Conservation (phyloP, 2,888 invertebrate genomes). For the Synergus laeviventris region DNA sequence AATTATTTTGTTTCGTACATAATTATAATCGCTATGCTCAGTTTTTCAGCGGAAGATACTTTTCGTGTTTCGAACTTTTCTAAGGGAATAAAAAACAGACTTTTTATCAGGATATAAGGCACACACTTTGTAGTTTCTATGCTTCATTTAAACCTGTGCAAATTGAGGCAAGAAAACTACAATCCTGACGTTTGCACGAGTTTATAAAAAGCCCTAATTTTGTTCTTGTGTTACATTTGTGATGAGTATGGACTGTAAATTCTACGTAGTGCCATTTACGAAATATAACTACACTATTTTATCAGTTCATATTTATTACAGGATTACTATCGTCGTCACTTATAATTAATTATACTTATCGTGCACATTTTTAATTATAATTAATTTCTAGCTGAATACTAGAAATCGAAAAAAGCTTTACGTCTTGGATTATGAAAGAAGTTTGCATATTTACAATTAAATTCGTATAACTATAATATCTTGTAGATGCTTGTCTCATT, state of each 20-base stretch:
- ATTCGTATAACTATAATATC: slow-evolving; percentile 25
- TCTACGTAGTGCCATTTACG: slow-evolving; percentile 46
- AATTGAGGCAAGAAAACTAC: slow-evolving; percentile 22
- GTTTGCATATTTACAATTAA: slow-evolving; percentile 33
- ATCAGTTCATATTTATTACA: slow-evolving; percentile 28
- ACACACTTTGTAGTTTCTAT: slow-evolving; percentile 2
- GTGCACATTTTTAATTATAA: slow-evolving; percentile 33
- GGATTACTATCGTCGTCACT: slow-evolving; percentile 28
- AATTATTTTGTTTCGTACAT: slow-evolving; percentile 43
- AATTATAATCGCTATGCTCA: slow-evolving; percentile 43
- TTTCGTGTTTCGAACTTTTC: not conserved
- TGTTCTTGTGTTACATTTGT: slow-evolving; percentile 41
- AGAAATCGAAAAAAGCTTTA: slow-evolving; percentile 7
- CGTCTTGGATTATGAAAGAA: not conserved
- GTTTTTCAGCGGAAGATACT: not conserved
- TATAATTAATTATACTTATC: slow-evolving; percentile 21
- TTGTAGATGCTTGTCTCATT: not conserved
- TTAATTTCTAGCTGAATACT: slow-evolving; percentile 6
- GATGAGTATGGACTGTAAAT: slow-evolving; percentile 36
- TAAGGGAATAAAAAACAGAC: slow-evolving; percentile 29
- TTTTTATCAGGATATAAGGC: slow-evolving; percentile 29
- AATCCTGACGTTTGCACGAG: slow-evolving; percentile 25
- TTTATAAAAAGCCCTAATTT: slow-evolving; percentile 44
- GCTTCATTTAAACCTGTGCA: slow-evolving; percentile 22
- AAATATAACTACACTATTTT: slow-evolving; percentile 26